Base-by-base conservation (phyloP, 2,113 vertebrate species). In the Indri indri region DNA sequence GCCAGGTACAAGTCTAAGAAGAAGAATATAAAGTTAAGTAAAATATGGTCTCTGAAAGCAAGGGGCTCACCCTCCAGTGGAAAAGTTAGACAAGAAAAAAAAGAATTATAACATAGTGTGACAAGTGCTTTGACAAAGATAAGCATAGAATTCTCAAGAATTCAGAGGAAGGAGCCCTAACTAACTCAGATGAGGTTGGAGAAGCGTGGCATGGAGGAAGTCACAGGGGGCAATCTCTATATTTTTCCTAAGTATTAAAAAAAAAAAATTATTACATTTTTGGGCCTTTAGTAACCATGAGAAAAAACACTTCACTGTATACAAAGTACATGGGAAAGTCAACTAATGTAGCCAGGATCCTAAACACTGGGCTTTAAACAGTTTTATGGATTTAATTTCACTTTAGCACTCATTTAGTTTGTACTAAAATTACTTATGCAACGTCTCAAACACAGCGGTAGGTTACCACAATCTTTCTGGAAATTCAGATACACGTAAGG, bases 351-450 rank as follows among this genome's bases (percentile, higher is more conserved):
- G 12, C 22, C 40, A 79, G 50, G 6, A 68, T 74, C 34, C 37
- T 63, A 83, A 95, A 63, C 3, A 52, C 40, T 37, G 10, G 25
- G 22, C 40, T 82, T 81, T 76, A 82, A 54, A 40, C 17, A 66
- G 4, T 65, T 93, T 37, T 77, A 92, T 34, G 34, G 54, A 82
- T 77, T 94, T 91, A 57, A 94, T 71, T 93, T 91, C 66, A 84
- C 12, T 32, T 89, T 14, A 70, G n/a, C 20, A 85, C 45, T 85
- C 95, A 61, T 63, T 94, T 37, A 22, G 40, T n/a, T 85, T 96
- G 52, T 17, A 73, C 45, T 88, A 74, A 89, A 93, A 79, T 42
- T 23, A 94, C 50, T 71, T 80, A 66, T 0, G 12, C 0, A 45
- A 13, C 17, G 27, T 65, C 27, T 94, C 70, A 90, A 68, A 89